Evolutionary conservation across 2,888 invertebrate genomes (phyloP).

Genomic region (Tromatobia lineatoria): DNA sequence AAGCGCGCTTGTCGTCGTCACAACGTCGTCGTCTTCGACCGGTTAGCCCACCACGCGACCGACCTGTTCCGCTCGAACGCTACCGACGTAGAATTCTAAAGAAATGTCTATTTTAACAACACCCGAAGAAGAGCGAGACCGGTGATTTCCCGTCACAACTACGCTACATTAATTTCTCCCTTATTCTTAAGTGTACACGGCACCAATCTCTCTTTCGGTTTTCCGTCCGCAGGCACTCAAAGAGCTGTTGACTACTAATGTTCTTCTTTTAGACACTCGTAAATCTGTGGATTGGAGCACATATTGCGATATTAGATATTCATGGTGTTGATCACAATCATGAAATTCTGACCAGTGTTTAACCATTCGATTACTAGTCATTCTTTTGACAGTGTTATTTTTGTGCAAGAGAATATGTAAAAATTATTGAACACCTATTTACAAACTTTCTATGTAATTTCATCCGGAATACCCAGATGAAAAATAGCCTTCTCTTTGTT

Average conservation of each 20-base stretch:
- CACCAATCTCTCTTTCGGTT: conserved; percentile 23
- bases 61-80: conserved; percentile 68
- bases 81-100: conserved; percentile 62
- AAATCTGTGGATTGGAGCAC: neutral
- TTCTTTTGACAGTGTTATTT: too few species aligned
- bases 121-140: conserved; percentile 32
- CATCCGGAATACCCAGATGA: too few species aligned
- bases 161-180: conserved; percentile 14
- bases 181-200: conserved; percentile 9
- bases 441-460: too few species aligned
- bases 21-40: conserved; percentile 62
- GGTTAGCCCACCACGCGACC: conserved; percentile 72
- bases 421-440: too few species aligned
- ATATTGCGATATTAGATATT: neutral
- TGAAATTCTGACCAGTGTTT: too few species aligned
- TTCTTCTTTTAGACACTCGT: neutral
- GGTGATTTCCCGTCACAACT: conserved; percentile 46
- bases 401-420: too few species aligned
- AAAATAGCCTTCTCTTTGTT: too few species aligned
- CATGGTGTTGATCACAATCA: too few species aligned
- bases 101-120: conserved; percentile 46
- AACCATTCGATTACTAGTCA: too few species aligned
- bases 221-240: neutral
- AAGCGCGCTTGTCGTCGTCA: conserved; percentile 22
- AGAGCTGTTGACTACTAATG: neutral